Conservation (phyloP, 2,797 vertebrate genomes). For the Pristis pectinata region DNA sequence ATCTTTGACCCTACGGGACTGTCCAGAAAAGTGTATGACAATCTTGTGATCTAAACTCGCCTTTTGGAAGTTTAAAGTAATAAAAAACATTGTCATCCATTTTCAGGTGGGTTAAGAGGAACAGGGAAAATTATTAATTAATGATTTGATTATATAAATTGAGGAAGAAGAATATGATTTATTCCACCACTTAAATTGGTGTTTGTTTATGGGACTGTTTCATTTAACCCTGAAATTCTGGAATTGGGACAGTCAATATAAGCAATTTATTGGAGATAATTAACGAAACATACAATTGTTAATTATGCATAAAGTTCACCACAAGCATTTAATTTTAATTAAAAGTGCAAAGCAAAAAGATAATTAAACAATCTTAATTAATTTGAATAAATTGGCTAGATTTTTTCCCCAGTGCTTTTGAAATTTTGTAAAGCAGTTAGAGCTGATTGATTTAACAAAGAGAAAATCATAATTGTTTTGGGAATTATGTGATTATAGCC, state of each 20-base stretch:
- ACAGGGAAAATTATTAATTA: conserved; percentile 4
- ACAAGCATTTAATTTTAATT: conserved; percentile 64
- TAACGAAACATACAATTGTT: neutral
- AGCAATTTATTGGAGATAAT: neutral
- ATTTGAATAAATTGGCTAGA: conserved; percentile 42
- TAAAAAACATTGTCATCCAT: neutral
- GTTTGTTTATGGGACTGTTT: neutral
- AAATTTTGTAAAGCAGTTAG: conserved; percentile 16
- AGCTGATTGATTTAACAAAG: conserved; percentile 29
- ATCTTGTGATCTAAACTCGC: neutral
- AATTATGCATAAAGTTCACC: conserved; percentile 21
- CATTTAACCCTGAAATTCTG: neutral
- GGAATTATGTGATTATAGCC: conserved; percentile 27
- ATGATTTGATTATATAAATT: neutral
- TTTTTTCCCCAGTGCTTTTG: conserved; percentile 26
- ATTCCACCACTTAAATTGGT: neutral
- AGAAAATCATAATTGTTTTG: conserved; percentile 36
- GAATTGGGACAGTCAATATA: neutral
- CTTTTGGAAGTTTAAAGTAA: neutral
- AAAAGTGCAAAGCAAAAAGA: conserved; percentile 51
- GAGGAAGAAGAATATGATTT: neutral
- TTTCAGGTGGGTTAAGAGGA: neutral
- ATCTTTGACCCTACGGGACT: too few relatives aligned
- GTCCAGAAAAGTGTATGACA: neutral
- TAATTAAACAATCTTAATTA: conserved; percentile 55